A percentile compares a stretch with the other conserved stretches of the same genome.
phyloP scores from a whole-genome alignment of 2,888 invertebrate genomes.

The Eupithecia inturbata region DNA sequence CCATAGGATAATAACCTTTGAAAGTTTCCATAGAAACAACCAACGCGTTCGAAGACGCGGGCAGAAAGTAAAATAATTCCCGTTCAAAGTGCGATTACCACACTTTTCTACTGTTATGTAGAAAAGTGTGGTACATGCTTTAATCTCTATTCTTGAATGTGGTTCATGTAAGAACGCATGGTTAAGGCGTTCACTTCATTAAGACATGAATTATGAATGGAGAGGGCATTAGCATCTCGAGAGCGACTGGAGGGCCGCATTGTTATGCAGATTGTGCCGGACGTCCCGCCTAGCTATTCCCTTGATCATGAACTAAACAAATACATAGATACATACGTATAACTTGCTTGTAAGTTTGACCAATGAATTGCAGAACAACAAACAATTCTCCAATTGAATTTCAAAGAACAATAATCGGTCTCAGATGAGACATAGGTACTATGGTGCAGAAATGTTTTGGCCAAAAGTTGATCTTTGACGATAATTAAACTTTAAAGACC shows the following conservation, averaged over 20 bases:
- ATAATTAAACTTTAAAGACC: no score
- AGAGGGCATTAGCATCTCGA: slow-evolving; percentile 76
- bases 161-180: not conserved
- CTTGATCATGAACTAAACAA: slow-evolving; percentile 71
- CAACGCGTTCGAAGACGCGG: no score
- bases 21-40: no score
- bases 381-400: not conserved
- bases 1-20: no score
- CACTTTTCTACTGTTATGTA: no score
- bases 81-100: not conserved
- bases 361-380: slow-evolving; percentile 7
- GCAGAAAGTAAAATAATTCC: not conserved
- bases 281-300: slow-evolving; percentile 65
- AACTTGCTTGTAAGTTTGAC: not conserved
- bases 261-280: slow-evolving; percentile 83
- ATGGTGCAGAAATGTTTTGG: no score
- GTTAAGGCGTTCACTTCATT: slow-evolving; percentile 68
- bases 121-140: no score
- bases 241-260: slow-evolving; percentile 71
- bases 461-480: no score
- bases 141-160: not conserved
- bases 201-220: slow-evolving; percentile 81
- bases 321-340: slow-evolving; percentile 36
- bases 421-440: not conserved
- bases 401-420: not conserved